These are phyloP conservation scores for Camponotus vicinus DNA, from an alignment of 1,140 invertebrate genomes.

Conservation along the genomic window DNA sequence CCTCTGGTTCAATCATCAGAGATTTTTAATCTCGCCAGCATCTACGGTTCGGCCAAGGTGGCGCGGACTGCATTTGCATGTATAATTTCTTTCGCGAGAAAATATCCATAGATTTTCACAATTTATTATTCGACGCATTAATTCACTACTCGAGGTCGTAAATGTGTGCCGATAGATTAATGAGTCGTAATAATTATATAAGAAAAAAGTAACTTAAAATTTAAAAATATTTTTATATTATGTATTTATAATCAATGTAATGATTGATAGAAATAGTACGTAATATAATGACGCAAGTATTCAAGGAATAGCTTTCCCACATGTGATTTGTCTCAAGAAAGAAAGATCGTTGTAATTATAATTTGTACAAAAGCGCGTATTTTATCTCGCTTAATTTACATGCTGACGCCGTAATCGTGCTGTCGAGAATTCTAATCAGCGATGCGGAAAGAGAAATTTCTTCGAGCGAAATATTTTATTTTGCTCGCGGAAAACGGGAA, in stretches of 20 bases:
- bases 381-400: conserved; percentile 49
- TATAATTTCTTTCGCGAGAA: conserved; percentile 63
- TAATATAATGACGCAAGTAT: neutral
- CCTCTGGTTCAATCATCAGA: conserved; percentile 47
- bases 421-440: conserved; percentile 60
- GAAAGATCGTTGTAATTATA: conserved; percentile 15
- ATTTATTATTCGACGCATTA: conserved; percentile 67
- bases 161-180: neutral
- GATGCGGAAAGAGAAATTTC: conserved; percentile 55
- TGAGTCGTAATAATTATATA: neutral
- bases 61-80: conserved; percentile 63
- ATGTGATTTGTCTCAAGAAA: neutral
- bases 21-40: conserved; percentile 77
- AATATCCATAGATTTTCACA: conserved; percentile 48
- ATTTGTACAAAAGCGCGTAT: conserved; percentile 37
- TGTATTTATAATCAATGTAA: neutral
- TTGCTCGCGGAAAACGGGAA: neutral
- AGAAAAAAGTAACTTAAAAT: neutral
- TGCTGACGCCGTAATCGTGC: conserved; percentile 47
- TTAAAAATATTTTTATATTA: neutral
- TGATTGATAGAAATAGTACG: neutral
- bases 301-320: neutral
- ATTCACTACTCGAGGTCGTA: conserved; percentile 4
- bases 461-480: conserved; percentile 25
- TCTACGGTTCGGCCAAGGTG: conserved; percentile 42